Percentiles rank a stretch among this genome's conserved stretches.
phyloP scores from a whole-genome alignment of 2,888 invertebrate genomes.

The Limulus polyphemus region DNA sequence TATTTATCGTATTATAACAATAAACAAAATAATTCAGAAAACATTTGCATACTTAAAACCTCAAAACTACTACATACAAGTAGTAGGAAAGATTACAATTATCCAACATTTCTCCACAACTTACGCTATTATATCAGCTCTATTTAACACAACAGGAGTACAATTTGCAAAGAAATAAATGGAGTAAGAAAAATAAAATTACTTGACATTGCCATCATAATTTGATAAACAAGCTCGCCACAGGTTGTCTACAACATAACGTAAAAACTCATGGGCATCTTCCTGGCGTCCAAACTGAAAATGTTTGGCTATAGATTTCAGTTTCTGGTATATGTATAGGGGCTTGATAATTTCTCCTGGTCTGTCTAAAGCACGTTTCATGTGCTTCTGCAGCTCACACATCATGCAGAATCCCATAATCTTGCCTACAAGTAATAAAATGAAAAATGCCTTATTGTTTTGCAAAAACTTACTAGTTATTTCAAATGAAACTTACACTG shows the following conservation, averaged over 20 bases:
- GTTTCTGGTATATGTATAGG: conserved; percentile 56
- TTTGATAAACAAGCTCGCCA: conserved; percentile 58
- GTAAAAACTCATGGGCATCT: conserved; percentile 93
- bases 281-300: conserved; percentile 85
- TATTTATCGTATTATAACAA: too few species aligned
- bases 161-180: neutral
- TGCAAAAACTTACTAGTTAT: too few species aligned
- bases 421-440: conserved; percentile 6
- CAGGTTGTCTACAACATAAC: conserved; percentile 88
- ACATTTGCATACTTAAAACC: too few species aligned
- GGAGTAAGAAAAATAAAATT: conserved; percentile 16
- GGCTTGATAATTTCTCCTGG: conserved; percentile 44
- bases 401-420: conserved; percentile 36
- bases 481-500: too few species aligned
- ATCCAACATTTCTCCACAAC: too few species aligned
- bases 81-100: too few species aligned
- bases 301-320: conserved; percentile 64
- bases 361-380: conserved; percentile 32
- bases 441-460: too few species aligned
- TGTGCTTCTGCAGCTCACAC: conserved; percentile 36
- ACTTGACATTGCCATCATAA: conserved; percentile 42
- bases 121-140: too few species aligned
- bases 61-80: too few species aligned
- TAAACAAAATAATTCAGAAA: too few species aligned
- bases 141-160: too few species aligned